phyloP scores from a whole-genome alignment of 2,113 vertebrate genomes.

The Phylloscopus trochiloides region DNA sequence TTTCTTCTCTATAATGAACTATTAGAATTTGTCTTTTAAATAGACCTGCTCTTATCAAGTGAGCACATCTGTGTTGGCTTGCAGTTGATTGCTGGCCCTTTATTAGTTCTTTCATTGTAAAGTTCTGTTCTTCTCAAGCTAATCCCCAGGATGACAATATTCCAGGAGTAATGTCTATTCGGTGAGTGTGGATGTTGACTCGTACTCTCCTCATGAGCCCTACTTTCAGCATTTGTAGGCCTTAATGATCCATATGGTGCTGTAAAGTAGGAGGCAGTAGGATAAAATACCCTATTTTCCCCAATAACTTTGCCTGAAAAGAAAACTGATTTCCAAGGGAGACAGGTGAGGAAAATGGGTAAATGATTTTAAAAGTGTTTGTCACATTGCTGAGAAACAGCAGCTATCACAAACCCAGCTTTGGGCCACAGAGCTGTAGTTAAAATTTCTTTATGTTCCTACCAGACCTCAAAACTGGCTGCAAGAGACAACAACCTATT shows the following conservation, averaged over 20 bases:
- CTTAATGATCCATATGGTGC: neutral
- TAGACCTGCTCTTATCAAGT: neutral
- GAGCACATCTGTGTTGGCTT: neutral
- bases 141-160: neutral
- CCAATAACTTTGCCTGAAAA: neutral
- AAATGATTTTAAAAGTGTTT: neutral
- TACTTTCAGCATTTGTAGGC: neutral
- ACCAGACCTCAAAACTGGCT: neutral
- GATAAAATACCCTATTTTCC: conserved; percentile 4
- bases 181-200: neutral
- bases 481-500: neutral
- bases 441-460: neutral
- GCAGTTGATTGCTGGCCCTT: neutral
- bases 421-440: neutral
- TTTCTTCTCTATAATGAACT: neutral
- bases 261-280: neutral
- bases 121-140: neutral
- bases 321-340: neutral
- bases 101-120: neutral
- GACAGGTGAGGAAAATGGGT: neutral
- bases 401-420: neutral
- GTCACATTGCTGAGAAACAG: neutral
- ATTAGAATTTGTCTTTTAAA: neutral
- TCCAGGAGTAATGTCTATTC: neutral
- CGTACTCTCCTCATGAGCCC: neutral